These are phyloP conservation scores for Atopsyche davidsoni DNA, from an alignment of 1,140 invertebrate species.

Conservation along the genomic window DNA sequence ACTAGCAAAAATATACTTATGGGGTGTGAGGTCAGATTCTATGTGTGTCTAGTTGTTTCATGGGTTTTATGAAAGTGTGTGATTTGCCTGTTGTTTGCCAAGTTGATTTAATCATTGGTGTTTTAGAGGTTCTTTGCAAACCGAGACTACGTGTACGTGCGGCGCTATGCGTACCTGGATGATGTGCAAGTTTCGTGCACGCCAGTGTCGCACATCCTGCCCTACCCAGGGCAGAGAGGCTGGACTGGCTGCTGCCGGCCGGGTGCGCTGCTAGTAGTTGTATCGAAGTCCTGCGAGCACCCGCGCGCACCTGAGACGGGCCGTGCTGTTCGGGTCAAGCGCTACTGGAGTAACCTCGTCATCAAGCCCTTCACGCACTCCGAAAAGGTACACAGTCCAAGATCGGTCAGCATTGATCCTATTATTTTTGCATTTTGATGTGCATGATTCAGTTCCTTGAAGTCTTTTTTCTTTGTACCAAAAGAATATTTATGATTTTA, in stretches of 20 bases:
- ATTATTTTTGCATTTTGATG: too few relatives aligned
- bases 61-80: conserved; percentile 8
- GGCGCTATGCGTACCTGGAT: conserved; percentile 49
- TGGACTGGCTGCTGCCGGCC: too few relatives aligned
- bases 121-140: conserved; percentile 71
- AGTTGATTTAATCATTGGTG: not conserved
- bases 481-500: not conserved
- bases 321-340: conserved; percentile 60
- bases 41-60: too few relatives aligned
- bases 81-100: not conserved
- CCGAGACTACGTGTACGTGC: conserved; percentile 79
- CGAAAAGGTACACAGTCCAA: conserved; percentile 47
- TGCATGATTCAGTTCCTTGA: too few relatives aligned
- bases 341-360: conserved; percentile 84
- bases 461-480: too few relatives aligned
- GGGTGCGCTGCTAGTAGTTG: conserved; percentile 56
- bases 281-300: conserved; percentile 57
- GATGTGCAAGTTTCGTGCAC: conserved; percentile 1
- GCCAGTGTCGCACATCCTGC: too few relatives aligned
- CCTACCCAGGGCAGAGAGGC: too few relatives aligned
- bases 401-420: conserved; percentile 8
- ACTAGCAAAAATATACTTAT: too few relatives aligned
- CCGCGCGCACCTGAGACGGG: conserved; percentile 51
- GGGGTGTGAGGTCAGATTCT: too few relatives aligned
- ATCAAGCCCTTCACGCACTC: conserved; percentile 62